Evolutionary conservation across 1,140 invertebrate genomes (phyloP), one percentile per base, ranked within the genome.

Genomic region (Coelopa frigida): DNA sequence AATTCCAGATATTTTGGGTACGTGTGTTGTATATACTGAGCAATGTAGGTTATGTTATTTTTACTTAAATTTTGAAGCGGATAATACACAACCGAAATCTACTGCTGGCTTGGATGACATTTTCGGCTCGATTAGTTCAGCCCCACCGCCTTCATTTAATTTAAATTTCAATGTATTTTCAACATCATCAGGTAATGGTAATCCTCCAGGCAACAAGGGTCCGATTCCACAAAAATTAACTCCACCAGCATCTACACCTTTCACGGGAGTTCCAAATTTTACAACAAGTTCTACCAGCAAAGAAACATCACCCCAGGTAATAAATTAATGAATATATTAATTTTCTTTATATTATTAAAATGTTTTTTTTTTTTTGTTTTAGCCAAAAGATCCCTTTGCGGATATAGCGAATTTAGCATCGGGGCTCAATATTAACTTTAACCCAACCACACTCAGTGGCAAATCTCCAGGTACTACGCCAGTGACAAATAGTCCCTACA

Each of bases 331-430:
- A 15, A 5, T 35, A 15, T 35, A 15, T 35, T 35, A 5, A 12
- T 5, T 6, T 35, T 35, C 4, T 17, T 5, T 15, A 17, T 5
- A 17, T 20, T 12, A 35, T 44, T 6, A n/a, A 14, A n/a, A 29
- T 43, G n/a, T 11, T 29, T n/a, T 11, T 47, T 40, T 35, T 21
- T 48, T 37, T 38, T 42, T 22, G 18, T 49, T 35, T 26, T 49
- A 61, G 40, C 23, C 57, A 21, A 45, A 56, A 40, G 73, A 77
- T 58, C 77, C 78, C 7, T 80, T 81, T 65, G 72, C 75, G 21
- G 75, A 77, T 46, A 71, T 80, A 15, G 75, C 72, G 18, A 67
- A 74, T 33, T 52, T 75, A 46, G 72, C 71, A 4, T 59, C 59
- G 1, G 59, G 57, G 20, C 47, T 65, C 4, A 68, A 68, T 40